A percentile compares a stretch with the other conserved stretches of the same genome.
These are phyloP conservation scores for Philereme vetulata DNA, from an alignment of 2,888 invertebrate species.

Conservation along the genomic window DNA sequence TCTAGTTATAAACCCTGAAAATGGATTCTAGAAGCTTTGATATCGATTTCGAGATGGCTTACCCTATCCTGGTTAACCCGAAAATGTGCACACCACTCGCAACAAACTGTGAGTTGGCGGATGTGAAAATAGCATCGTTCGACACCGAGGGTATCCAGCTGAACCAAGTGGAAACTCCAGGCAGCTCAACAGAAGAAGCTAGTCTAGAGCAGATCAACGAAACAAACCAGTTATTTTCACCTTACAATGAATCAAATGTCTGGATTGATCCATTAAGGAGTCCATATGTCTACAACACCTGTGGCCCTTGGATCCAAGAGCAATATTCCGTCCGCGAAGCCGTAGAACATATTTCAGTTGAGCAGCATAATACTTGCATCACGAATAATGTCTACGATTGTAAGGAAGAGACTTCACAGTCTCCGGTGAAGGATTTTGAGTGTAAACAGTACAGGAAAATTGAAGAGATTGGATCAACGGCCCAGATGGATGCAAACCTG, in stretches of 20 bases:
- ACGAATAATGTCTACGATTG: slow-evolving; percentile 69
- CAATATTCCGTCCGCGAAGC: slow-evolving; percentile 52
- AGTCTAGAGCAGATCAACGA: slow-evolving; percentile 47
- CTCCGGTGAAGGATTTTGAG: slow-evolving; percentile 42
- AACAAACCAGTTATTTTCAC: slow-evolving; percentile 45
- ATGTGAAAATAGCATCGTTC: slow-evolving; percentile 61
- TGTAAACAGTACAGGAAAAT: slow-evolving; percentile 53
- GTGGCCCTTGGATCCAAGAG: slow-evolving; percentile 49
- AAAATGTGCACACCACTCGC: slow-evolving; percentile 63
- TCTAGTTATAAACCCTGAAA: slow-evolving; percentile 44
- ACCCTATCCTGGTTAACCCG: slow-evolving; percentile 66
- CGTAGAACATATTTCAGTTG: slow-evolving; percentile 57
- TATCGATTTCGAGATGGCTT: slow-evolving; percentile 47
- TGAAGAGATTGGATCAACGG: slow-evolving; percentile 22
- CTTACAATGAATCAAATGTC: slow-evolving; percentile 62
- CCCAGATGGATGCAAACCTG: slow-evolving; percentile 42
- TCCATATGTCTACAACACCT: slow-evolving; percentile 67
- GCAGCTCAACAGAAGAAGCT: slow-evolving; percentile 6
- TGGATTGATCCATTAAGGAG: slow-evolving; percentile 72
- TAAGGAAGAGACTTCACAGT: slow-evolving; percentile 49
- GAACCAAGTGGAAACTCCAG: slow-evolving; percentile 25
- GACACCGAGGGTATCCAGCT: slow-evolving; percentile 62
- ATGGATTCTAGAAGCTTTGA: slow-evolving; percentile 54
- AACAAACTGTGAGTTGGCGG: slow-evolving; percentile 57
- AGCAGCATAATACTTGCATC: slow-evolving; percentile 68